Percentiles rank a stretch among this genome's conserved stretches.
phyloP scores from a whole-genome alignment of 2,888 invertebrate genomes.

The Eustalomyia histrio region DNA sequence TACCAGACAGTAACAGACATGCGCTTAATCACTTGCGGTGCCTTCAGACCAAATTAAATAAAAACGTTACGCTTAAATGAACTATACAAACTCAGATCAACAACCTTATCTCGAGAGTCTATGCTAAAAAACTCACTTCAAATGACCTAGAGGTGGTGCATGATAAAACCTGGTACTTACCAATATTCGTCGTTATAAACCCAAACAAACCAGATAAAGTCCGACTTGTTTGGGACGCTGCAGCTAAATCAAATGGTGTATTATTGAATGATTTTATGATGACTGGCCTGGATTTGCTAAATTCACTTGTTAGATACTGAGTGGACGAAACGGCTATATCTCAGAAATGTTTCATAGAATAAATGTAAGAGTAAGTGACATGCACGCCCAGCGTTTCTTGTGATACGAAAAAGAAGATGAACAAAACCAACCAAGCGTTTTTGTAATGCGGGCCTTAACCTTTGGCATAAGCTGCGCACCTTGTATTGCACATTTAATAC shows the following conservation, averaged over 20 bases:
- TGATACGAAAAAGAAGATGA: no score
- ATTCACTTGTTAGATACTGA: conserved; percentile 39
- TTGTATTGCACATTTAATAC: no score
- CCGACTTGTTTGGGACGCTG: conserved; percentile 46
- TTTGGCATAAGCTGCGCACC: no score
- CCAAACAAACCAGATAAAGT: conserved; percentile 49
- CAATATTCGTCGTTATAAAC: no score
- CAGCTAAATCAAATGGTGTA: conserved; percentile 24
- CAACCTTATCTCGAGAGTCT: conserved; percentile 45
- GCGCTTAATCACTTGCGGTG: no score
- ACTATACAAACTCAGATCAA: conserved; percentile 48
- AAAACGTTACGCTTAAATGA: conserved; percentile 2
- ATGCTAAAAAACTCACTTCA: conserved; percentile 25
- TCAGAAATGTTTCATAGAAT: no score
- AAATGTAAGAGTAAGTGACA: no score
- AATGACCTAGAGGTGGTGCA: not conserved
- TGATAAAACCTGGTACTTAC: conserved; percentile 42
- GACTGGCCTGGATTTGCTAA: conserved; percentile 35
- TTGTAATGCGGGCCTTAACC: no score
- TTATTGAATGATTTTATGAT: no score
- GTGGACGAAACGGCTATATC: conserved; percentile 32
- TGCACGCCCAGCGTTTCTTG: no score
- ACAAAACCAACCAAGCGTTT: no score
- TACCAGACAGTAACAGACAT: conserved; percentile 23
- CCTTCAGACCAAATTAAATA: conserved; percentile 14